Evolutionary conservation across 2,113 vertebrate genomes (phyloP), one percentile per base, ranked within the genome.

Genomic region (Galbula dea): DNA sequence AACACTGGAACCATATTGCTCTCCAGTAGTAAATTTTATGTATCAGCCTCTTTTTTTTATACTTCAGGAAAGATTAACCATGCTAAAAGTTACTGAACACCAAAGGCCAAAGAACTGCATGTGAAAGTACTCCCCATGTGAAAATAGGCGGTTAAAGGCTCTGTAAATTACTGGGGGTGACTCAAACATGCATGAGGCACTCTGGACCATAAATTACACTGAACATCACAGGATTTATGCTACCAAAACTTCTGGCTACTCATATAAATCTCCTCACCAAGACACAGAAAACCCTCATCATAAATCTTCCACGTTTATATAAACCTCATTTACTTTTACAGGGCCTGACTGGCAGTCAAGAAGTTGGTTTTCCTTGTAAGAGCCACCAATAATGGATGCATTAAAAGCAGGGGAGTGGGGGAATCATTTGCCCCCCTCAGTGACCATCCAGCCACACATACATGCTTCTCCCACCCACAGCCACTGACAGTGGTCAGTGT

Each of bases 231-330:
- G 54, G 46, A 91, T 86, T 85, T 87, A 58, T 80, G 26, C 87
- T 94, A 84, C 67, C 62, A 54, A 57, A 95, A 86, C 15, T 89
- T 84, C 72, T 89, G 43, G 4, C 79, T 88, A 16, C n/a, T 57
- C 8, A 45, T 85, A 85, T 77, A 95, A 96, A 89, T 89, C 91
- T 94, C 17, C 41, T 19, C 48, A 71, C 15, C n/a, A 91, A 94
- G 89, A 87, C 78, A 92, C 34, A 76, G 72, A 89, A 85, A 87
- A 58, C 36, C 20, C 17, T 54, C 66, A 67, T n/a, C 58, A 61
- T 93, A 88, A 88, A 78, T 88, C 65, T 78, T 88, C 27, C 9
- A 57, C 45, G 5, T 80, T 71, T 83, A n/a, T 66, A 59, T 66
- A 71, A 83, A 71, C 13, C 14, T 73, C 36, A 91, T 94, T 89